Percentiles rank a stretch among this genome's conserved stretches.
Evolutionary conservation across 2,888 invertebrate genomes (phyloP).

Genomic region (Rotaria magnacalcarata): DNA sequence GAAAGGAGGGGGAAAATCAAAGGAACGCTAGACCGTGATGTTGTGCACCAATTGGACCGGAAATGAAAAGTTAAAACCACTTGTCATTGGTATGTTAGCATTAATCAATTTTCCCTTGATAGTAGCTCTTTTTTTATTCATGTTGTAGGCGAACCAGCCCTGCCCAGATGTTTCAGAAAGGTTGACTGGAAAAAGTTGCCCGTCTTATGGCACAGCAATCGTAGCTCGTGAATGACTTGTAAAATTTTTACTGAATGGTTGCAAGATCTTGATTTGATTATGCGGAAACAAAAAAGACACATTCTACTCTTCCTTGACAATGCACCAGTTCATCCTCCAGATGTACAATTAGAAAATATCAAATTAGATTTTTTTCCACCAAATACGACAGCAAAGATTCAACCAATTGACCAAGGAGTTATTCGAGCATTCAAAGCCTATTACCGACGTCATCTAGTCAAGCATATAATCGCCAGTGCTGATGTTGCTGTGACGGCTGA

Average conservation of each 20-base stretch:
- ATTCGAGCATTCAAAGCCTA: slow-evolving; percentile 15
- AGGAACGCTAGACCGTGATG: neutral
- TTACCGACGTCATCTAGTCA: neutral
- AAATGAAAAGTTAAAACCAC: neutral
- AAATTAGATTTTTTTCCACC: slow-evolving; percentile 30
- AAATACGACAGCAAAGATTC: neutral
- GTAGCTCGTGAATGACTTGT: neutral
- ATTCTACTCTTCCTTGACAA: neutral
- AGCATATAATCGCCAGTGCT: neutral
- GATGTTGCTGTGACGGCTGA: neutral
- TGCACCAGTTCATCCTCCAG: neutral
- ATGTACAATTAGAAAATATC: neutral
- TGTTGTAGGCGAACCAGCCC: neutral
- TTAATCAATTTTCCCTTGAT: neutral
- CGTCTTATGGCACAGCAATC: neutral
- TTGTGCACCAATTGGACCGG: neutral
- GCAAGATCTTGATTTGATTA: neutral
- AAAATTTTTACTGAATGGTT: slow-evolving; percentile 44
- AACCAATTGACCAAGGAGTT: slow-evolving; percentile 24
- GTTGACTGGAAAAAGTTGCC: neutral
- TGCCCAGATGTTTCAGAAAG: neutral
- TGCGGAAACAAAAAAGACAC: neutral
- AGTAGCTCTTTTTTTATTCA: neutral
- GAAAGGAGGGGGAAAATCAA: neutral
- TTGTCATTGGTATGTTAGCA: neutral